Evolutionary conservation across 2,113 vertebrate genomes (phyloP).

Genomic region (Ornithorhynchus anatinus): DNA sequence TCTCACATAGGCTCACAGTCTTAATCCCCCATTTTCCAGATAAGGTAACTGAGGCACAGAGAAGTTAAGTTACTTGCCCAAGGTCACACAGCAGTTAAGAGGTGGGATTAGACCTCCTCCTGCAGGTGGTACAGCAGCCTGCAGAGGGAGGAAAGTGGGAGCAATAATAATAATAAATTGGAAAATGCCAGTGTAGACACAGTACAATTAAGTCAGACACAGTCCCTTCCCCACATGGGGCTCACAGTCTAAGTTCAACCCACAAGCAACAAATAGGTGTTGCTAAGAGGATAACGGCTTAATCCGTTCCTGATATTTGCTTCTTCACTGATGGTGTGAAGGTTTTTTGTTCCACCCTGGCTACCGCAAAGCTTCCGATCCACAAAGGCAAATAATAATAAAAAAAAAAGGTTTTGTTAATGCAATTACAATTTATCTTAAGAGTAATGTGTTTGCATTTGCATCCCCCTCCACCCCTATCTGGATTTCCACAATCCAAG

Average conservation of each 20-base stretch:
- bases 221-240: no score
- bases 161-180: no score
- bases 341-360: not conserved
- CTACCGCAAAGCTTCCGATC: not conserved
- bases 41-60: no score
- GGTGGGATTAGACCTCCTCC: not conserved
- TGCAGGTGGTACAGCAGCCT: not conserved
- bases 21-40: no score
- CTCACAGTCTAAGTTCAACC: no score
- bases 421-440: not conserved
- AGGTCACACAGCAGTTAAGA: no score
- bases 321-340: rapidly evolving
- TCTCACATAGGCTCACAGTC: no score
- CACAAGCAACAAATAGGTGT: no score
- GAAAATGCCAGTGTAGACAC: not conserved
- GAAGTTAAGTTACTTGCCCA: no score
- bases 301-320: not conserved
- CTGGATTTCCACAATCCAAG: not conserved
- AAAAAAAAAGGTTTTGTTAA: not conserved
- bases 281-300: not conserved
- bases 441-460: not conserved
- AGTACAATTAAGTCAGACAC: no score
- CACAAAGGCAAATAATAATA: not conserved
- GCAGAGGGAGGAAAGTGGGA: no score
- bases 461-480: not conserved